Conservation (phyloP, 2,888 invertebrate species). For the Protonemura montana region DNA sequence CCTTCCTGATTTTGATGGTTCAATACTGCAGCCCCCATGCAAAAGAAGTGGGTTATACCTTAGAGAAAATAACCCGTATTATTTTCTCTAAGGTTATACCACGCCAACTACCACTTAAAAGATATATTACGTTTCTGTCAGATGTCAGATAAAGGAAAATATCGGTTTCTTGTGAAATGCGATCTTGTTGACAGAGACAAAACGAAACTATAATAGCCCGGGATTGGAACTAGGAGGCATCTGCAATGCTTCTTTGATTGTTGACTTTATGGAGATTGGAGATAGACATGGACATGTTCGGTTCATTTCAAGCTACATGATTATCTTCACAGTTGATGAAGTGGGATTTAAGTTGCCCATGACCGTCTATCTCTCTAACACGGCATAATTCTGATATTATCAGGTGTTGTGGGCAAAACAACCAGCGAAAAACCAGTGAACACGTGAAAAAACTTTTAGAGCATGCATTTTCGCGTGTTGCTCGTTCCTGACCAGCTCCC, state of each 20-base stretch:
- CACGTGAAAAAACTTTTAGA: neutral
- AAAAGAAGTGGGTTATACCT: neutral
- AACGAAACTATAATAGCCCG: neutral
- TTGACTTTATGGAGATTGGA: no score
- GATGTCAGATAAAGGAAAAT: neutral
- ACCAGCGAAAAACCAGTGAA: neutral
- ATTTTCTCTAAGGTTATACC: no score
- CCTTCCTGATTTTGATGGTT: neutral
- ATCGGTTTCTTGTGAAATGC: neutral
- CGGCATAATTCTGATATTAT: neutral
- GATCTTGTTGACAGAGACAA: neutral
- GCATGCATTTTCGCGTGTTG: neutral
- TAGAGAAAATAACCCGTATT: no score
- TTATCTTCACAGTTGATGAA: neutral
- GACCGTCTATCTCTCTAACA: neutral
- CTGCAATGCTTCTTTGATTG: neutral
- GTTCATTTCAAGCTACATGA: neutral
- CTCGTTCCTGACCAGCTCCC: neutral
- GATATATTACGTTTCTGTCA: neutral
- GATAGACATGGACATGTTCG: neutral
- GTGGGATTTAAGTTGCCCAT: neutral
- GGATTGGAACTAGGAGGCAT: neutral
- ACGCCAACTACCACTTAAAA: neutral
- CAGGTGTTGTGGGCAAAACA: neutral
- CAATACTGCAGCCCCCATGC: neutral